phyloP scores from a whole-genome alignment of 2,888 invertebrate genomes.

The Epinotia bilunana region DNA sequence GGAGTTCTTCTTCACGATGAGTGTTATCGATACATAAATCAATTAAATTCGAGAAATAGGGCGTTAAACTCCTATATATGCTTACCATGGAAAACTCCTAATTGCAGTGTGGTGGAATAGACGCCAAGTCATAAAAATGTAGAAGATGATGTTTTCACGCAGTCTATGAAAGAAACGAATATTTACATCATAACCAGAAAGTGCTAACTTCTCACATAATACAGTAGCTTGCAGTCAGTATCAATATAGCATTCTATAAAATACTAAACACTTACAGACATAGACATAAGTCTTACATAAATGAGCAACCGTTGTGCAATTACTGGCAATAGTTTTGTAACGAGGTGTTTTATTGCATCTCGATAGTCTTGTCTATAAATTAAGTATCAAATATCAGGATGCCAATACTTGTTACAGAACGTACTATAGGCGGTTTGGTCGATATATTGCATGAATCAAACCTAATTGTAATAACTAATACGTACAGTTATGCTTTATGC shows the following conservation, averaged over 20 bases:
- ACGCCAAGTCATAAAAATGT: too few relatives aligned
- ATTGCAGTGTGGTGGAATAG: too few relatives aligned
- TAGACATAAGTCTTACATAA: slow-evolving; percentile 1
- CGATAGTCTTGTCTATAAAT: slow-evolving; percentile 19
- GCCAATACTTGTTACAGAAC: neutral
- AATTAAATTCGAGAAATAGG: too few relatives aligned
- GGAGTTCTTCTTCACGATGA: too few relatives aligned
- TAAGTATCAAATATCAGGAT: neutral
- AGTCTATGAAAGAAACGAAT: neutral
- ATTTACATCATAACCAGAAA: neutral
- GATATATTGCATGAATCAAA: too few relatives aligned
- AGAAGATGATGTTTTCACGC: neutral
- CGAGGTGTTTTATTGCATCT: slow-evolving; percentile 29
- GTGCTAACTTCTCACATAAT: neutral
- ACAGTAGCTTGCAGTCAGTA: neutral
- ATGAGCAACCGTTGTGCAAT: slow-evolving; percentile 26
- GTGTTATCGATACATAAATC: too few relatives aligned
- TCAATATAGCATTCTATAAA: neutral
- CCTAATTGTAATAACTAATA: too few relatives aligned
- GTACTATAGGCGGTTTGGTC: neutral
- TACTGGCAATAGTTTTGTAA: slow-evolving; percentile 22
- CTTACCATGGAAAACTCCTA: too few relatives aligned
- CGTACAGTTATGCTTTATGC: too few relatives aligned
- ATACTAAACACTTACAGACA: neutral
- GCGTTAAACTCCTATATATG: too few relatives aligned